Base-by-base conservation (phyloP, 1,140 invertebrate species). In the Nomia melanderi region DNA sequence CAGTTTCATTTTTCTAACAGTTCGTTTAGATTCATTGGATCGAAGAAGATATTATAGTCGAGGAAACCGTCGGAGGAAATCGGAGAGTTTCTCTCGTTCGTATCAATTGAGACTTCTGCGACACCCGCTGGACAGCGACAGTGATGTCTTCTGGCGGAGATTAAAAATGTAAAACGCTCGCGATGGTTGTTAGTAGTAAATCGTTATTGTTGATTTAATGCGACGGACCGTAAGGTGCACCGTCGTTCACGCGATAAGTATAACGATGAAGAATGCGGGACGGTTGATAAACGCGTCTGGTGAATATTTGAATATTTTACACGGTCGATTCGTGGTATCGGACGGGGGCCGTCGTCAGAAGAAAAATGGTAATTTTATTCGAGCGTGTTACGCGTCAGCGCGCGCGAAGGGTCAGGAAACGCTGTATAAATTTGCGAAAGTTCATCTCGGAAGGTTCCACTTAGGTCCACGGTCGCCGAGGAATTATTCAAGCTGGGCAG, bases 401-500 rank as follows among this genome's bases (percentile, higher is more conserved):
- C 62, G 23, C 59, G 36, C 25, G 7, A 47, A 64, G 77, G 67
- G 54, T 81, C 78, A 78, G 70, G 65, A 75, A 77, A 71, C 66
- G 65, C 41, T 74, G 64, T 71, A 70, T 84, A 78, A 84, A 81
- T 85, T 85, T 85, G 83, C 82, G 67, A 84, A 84, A 84, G 74
- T 57, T 41, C 60, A 84, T 77, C 82, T 74, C 62, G 69, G 66
- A 84, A 78, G 83, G 83, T 84, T 56, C 83, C 83, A 78, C 74
- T 85, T 84, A 77, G 81, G 69, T 50, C 65, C 60, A 20, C 69
- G 33, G 47, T 39, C 36, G 64, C 47, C 53, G 59, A 63, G 77
- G 81, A 84, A 85, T 85, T 85, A 84, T 85, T 84, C 83, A 81
- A 85, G 75, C 82, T 84, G 83, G 71, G 54, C 83, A 81, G 81